Conservation (phyloP, 2,797 vertebrate genomes). For the Nyctibius grandis region DNA sequence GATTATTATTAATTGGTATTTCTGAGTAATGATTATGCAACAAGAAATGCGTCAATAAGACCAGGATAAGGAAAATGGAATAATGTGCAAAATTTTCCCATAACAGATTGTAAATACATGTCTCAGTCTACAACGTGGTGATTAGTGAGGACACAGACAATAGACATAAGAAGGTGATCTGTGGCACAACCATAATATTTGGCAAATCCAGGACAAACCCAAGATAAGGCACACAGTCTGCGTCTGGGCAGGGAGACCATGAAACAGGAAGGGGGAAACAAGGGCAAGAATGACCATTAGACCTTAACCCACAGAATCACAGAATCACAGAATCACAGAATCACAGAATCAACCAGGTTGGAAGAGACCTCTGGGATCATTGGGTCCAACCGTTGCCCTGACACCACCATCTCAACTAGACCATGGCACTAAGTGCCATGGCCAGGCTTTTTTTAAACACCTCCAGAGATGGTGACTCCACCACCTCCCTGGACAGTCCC, state of each 20-base stretch:
- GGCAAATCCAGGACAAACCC: not conserved
- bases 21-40: not conserved
- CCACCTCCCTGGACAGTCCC: no score
- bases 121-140: not conserved
- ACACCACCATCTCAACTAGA: no score
- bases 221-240: accelerated
- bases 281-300: not conserved
- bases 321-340: no score
- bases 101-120: not conserved
- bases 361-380: no score
- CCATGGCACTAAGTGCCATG: no score
- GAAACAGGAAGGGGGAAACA: not conserved
- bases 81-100: not conserved
- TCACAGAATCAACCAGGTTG: no score
- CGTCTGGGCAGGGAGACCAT: no score
- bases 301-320: not conserved
- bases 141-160: not conserved
- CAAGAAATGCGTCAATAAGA: not conserved
- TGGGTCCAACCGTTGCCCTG: no score
- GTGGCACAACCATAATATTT: not conserved
- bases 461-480: no score
- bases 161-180: not conserved
- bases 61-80: not conserved
- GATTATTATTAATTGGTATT: not conserved
- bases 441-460: no score